These are phyloP conservation scores for Pseudobourletiella spinata DNA, from an alignment of 1,140 invertebrate species.

Conservation along the genomic window DNA sequence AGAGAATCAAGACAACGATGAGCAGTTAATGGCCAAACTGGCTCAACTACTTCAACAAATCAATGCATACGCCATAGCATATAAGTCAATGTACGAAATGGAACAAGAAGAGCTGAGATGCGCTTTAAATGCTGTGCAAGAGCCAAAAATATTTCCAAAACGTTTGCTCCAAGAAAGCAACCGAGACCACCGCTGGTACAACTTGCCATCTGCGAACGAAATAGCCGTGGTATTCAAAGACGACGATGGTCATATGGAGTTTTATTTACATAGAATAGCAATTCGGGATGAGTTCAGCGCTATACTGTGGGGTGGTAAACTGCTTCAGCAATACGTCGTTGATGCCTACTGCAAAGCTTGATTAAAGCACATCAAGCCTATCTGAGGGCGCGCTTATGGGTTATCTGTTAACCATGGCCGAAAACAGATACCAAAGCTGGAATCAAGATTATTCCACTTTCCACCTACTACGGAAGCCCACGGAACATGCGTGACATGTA, in stretches of 20 bases:
- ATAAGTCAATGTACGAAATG: conserved; percentile 33
- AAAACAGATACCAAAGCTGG: conserved; percentile 1
- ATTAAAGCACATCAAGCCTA: conserved; percentile 43
- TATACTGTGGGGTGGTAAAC: conserved; percentile 34
- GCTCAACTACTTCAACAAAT: not conserved
- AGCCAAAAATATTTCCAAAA: conserved; percentile 8
- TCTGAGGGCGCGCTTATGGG: conserved; percentile 43
- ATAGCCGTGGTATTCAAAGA: conserved; percentile 32
- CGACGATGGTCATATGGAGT: conserved; percentile 12
- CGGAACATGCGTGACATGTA: too few relatives aligned
- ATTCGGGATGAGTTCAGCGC: conserved; percentile 26
- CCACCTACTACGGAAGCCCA: conserved; percentile 36
- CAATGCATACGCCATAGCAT: conserved; percentile 31
- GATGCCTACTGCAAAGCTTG: conserved; percentile 48
- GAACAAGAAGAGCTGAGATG: conserved; percentile 21
- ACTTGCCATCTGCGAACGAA: conserved; percentile 29
- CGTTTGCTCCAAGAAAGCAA: conserved; percentile 11
- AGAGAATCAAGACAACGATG: conserved; percentile 3
- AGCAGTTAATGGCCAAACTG: conserved; percentile 1
- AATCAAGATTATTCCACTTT: conserved; percentile 9
- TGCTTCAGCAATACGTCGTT: conserved; percentile 42
- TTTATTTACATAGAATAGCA: conserved; percentile 13
- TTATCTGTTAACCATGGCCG: conserved; percentile 25
- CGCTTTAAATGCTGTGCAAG: conserved; percentile 2
- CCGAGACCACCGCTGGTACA: conserved; percentile 31